Conservation (phyloP, 1,140 invertebrate species). For the Stegodyphus dumicola region DNA sequence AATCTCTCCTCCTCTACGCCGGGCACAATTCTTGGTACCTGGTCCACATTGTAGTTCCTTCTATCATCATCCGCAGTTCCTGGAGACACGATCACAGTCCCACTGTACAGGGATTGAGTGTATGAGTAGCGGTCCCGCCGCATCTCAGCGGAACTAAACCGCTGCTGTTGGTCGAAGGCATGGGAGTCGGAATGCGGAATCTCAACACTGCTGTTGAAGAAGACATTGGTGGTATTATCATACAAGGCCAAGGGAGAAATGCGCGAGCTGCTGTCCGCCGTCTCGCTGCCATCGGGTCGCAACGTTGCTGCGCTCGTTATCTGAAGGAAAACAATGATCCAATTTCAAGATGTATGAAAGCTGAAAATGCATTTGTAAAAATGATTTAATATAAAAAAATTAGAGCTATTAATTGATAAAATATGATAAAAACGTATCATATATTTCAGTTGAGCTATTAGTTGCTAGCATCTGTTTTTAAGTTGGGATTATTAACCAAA, state of each 20-base stretch:
- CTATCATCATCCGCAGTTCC: constrained; percentile 2
- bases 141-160: not conserved
- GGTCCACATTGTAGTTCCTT: constrained; percentile 8
- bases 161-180: not conserved
- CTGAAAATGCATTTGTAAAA: too few relatives aligned
- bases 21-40: constrained; percentile 7
- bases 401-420: too few relatives aligned
- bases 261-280: constrained; percentile 4
- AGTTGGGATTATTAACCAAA: too few relatives aligned
- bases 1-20: not conserved
- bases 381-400: too few relatives aligned
- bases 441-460: too few relatives aligned
- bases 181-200: not conserved
- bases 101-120: constrained; percentile 57
- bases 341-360: too few relatives aligned
- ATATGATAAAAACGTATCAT: too few relatives aligned
- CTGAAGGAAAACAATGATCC: not conserved
- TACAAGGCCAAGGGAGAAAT: constrained; percentile 48
- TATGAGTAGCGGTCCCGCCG: constrained; percentile 61
- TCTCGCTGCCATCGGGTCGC: constrained; percentile 39
- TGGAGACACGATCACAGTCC: constrained; percentile 31
- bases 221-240: constrained; percentile 43
- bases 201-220: constrained; percentile 43
- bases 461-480: too few relatives aligned
- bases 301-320: constrained; percentile 48